Conservation (phyloP, 2,888 invertebrate species). For the Drosophila neutralis region DNA sequence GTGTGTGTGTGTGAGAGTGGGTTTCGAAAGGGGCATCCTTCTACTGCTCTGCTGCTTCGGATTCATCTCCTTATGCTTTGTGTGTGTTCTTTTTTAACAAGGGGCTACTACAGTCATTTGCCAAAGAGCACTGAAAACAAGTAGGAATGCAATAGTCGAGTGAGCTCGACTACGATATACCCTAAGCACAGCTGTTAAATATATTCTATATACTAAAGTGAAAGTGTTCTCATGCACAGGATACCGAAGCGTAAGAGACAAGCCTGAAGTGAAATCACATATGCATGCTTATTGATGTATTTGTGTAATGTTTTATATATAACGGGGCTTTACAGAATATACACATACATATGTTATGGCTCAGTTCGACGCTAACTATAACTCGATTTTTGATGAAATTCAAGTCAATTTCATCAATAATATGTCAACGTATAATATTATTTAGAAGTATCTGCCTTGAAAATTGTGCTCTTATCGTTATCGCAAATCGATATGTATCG, state of each 20-base stretch:
- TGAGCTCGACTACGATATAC: neutral
- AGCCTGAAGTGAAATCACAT: neutral
- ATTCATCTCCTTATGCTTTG: slow-evolving; percentile 18
- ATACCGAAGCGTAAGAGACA: too few relatives aligned
- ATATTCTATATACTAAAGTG: neutral
- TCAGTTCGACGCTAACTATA: neutral
- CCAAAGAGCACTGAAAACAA: slow-evolving; percentile 33
- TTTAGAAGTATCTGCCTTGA: neutral
- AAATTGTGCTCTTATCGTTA: neutral
- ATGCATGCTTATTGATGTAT: neutral
- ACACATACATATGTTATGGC: too few relatives aligned
- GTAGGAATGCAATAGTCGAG: neutral
- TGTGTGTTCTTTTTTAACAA: slow-evolving; percentile 34
- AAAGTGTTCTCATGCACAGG: neutral
- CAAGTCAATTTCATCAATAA: neutral
- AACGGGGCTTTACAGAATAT: too few relatives aligned
- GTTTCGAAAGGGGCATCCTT: slow-evolving; percentile 31
- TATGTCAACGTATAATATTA: neutral
- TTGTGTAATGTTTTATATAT: too few relatives aligned
- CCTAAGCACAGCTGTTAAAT: neutral
- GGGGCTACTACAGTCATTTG: slow-evolving; percentile 41
- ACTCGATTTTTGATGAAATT: neutral
- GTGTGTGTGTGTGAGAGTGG: neutral
- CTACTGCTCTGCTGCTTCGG: slow-evolving; percentile 4
- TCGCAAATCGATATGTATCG: neutral